Percentiles rank a stretch among this genome's conserved stretches.
Conservation (phyloP, 2,113 vertebrate species). For the Petaurus breviceps region DNA sequence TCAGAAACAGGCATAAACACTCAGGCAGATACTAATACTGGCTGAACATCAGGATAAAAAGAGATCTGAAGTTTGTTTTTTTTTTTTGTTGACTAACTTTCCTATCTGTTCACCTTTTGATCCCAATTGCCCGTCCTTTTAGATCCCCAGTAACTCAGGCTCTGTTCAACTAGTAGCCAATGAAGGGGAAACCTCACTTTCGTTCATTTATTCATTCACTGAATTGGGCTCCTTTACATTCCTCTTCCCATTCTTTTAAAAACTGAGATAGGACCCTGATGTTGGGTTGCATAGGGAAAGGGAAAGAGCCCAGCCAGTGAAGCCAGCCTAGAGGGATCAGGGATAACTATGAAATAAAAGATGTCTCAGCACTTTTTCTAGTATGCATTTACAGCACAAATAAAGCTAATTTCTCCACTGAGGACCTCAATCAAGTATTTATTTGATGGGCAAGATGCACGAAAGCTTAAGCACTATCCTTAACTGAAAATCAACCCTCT, state of each 20-base stretch:
- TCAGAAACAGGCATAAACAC: neutral
- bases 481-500: conserved; percentile 75
- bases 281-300: neutral
- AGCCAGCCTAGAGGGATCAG: conserved; percentile 2
- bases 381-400: conserved; percentile 58
- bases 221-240: neutral
- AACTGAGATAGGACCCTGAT: neutral
- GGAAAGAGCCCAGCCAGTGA: conserved; percentile 3
- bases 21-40: neutral
- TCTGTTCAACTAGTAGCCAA: neutral
- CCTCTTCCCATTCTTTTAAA: neutral
- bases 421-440: conserved; percentile 78
- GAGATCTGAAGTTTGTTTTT: no score
- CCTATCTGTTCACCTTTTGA: neutral
- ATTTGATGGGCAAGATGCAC: conserved; percentile 77
- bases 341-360: conserved; percentile 61
- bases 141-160: neutral
- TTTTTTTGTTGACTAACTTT: neutral
- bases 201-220: neutral
- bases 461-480: conserved; percentile 74
- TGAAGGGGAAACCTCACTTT: neutral
- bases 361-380: conserved; percentile 74
- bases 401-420: conserved; percentile 75
- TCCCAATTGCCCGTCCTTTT: neutral
- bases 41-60: neutral